phyloP scores from a whole-genome alignment of 2,113 vertebrate genomes.

The Oplegnathus fasciatus region DNA sequence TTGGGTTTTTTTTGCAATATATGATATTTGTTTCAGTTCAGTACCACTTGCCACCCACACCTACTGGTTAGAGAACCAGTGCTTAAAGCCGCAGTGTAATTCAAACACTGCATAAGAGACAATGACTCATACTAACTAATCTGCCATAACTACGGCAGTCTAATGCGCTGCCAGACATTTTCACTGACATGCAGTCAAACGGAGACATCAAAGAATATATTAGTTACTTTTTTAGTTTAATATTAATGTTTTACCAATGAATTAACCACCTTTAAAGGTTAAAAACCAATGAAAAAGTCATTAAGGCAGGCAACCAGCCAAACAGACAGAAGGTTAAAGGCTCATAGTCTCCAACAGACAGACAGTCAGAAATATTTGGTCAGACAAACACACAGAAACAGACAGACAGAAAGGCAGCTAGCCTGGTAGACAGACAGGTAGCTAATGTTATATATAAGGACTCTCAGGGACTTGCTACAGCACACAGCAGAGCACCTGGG shows the following conservation, averaged over 20 bases:
- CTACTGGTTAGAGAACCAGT: background rate
- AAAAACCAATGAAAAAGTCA: background rate
- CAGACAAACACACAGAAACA: constrained; percentile 33
- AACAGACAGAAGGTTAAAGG: background rate
- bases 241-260: background rate
- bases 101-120: background rate
- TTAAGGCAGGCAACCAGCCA: background rate
- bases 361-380: constrained; percentile 10
- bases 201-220: background rate
- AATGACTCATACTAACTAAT: background rate
- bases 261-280: background rate
- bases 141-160: background rate
- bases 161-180: background rate
- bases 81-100: background rate
- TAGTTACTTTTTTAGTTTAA: background rate
- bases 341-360: background rate
- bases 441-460: constrained; percentile 80
- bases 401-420: constrained; percentile 46
- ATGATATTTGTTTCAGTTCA: background rate
- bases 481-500: constrained; percentile 88
- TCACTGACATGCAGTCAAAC: background rate
- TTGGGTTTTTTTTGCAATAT: background rate
- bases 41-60: background rate
- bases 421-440: constrained; percentile 62
- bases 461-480: constrained; percentile 66